Evolutionary conservation across 2,888 invertebrate genomes (phyloP), one percentile per base, ranked within the genome.

Genomic region (Baccha elongata): DNA sequence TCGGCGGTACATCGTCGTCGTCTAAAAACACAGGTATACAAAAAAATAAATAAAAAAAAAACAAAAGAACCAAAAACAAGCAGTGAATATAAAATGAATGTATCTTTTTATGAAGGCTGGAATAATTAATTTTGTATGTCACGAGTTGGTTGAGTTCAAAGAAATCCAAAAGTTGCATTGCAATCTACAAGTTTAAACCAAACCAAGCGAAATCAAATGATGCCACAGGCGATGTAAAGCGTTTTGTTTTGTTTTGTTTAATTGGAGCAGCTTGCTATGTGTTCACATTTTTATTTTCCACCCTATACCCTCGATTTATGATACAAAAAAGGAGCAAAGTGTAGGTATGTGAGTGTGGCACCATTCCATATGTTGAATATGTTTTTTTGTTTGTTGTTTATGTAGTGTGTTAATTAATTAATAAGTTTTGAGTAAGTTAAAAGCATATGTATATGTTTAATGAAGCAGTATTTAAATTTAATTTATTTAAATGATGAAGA

Each of bases 1-100:
- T 87, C 83, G 89, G 88, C 26, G 88, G 87, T 76, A 86, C 87
- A 83, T 87, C 87, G 87, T 88, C 89, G 86, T 86, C 88, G 87
- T 89, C 90, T 89, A 85, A 67, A 76, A 40, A 71, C 37, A 21
- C 40, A 40, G 26, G 15, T 50, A n/a, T 17, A 52, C 29, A 29
- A 32, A 0, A 52, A 52, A 50, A 26, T 10, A 15, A 5, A 3
- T n/a, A 86, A 86, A 85, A 81, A 81, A 84, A 84, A 86, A 85
- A 76, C 79, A 23, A 67, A 84, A 83, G 76, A 74, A 55, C n/a
- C 62, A 44, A 42, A 58, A 76, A 71, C 62, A 80, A 81, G 55
- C 55, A 80, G 69, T 87, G 85, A 74, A 60, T 55, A 62, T 42
- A 62, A 74, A 55, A 55, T 23, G 44, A 69, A 62, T 60, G 44